Percentiles rank a stretch among this genome's conserved stretches.
Evolutionary conservation across 2,888 invertebrate genomes (phyloP).

Genomic region (Lithophane semibrunnea): DNA sequence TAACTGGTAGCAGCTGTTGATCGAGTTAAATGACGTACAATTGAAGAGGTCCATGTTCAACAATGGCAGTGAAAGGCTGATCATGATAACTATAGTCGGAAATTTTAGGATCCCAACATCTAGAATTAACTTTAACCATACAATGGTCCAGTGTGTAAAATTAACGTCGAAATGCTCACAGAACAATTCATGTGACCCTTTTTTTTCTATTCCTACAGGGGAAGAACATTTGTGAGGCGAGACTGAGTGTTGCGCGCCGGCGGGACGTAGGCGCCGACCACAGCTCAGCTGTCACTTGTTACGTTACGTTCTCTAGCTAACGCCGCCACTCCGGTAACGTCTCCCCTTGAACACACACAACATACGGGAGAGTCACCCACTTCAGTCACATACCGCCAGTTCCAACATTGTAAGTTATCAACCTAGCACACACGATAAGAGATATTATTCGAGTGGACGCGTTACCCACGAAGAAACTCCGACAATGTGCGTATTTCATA

Average conservation of each 20-base stretch:
- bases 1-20: not conserved
- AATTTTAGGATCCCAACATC: not conserved
- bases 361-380: slow-evolving; percentile 36
- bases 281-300: slow-evolving; percentile 42
- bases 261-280: slow-evolving; percentile 77
- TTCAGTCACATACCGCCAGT: slow-evolving; percentile 60
- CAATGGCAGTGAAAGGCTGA: not conserved
- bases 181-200: not conserved
- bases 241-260: slow-evolving; percentile 92
- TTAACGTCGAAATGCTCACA: not conserved
- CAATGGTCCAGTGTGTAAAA: not conserved
- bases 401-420: slow-evolving; percentile 48
- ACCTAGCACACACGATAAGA: slow-evolving; percentile 50
- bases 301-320: slow-evolving; percentile 52
- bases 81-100: not conserved
- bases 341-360: slow-evolving; percentile 31
- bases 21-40: not conserved
- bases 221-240: slow-evolving; percentile 96
- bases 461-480: slow-evolving; percentile 68
- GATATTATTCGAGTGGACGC: slow-evolving; percentile 75
- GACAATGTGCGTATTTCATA: slow-evolving; percentile 86
- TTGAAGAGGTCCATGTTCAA: not conserved
- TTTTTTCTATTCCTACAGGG: slow-evolving; percentile 90
- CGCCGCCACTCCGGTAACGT: slow-evolving; percentile 65
- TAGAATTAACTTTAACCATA: not conserved